phyloP scores from a whole-genome alignment of 2,113 vertebrate genomes.

The Aepyceros melampus region DNA sequence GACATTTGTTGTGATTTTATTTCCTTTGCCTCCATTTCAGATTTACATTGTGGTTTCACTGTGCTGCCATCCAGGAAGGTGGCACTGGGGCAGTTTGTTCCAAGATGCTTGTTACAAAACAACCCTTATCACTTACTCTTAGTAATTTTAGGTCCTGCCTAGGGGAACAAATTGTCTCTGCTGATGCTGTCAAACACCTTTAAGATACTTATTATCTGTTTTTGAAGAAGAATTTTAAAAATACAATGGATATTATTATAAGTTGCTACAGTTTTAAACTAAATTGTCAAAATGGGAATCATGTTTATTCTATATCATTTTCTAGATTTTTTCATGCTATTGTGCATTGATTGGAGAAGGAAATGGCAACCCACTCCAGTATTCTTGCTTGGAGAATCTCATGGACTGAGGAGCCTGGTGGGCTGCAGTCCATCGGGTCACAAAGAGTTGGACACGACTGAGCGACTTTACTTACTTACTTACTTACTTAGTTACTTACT shows the following conservation, averaged over 20 bases:
- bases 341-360: neutral
- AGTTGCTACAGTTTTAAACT: neutral
- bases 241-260: neutral
- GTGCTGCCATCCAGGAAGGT: neutral
- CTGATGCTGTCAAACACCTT: neutral
- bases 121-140: neutral
- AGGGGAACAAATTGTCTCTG: neutral
- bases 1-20: neutral
- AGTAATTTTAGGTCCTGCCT: neutral
- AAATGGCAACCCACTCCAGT: no score
- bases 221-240: neutral
- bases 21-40: neutral
- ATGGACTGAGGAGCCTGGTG: no score
- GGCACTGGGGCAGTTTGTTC: neutral
- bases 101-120: neutral
- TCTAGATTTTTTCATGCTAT: neutral
- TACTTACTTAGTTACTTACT: no score
- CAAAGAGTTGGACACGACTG: no score
- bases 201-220: neutral
- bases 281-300: neutral
- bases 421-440: no score
- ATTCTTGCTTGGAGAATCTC: no score
- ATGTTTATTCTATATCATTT: neutral
- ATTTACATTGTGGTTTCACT: neutral
- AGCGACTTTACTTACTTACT: no score